Conservation (phyloP, 2,113 vertebrate species). For the Glaucomys volans region DNA sequence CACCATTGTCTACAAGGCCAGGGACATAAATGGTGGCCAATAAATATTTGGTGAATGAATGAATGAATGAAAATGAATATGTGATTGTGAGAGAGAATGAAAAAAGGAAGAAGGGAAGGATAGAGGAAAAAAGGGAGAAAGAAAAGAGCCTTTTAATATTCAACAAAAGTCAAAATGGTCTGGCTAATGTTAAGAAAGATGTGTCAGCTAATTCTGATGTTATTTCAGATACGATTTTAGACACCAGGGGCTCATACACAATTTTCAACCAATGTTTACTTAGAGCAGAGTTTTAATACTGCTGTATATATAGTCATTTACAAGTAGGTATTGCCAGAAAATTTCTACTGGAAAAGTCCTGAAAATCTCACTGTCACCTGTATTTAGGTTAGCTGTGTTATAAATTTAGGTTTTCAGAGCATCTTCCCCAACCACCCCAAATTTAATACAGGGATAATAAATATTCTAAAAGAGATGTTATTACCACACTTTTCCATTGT, state of each 20-base stretch:
- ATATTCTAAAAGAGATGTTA: background rate
- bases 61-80: background rate
- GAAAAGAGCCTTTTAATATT: background rate
- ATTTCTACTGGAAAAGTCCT: background rate
- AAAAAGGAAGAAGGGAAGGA: background rate
- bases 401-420: background rate
- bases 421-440: background rate
- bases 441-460: background rate
- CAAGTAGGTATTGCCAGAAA: background rate
- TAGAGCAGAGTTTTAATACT: background rate
- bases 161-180: background rate
- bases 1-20: background rate
- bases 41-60: background rate
- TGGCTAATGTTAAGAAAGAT: background rate
- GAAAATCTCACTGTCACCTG: background rate
- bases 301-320: background rate
- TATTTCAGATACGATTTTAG: background rate
- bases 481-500: background rate
- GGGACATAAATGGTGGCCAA: background rate
- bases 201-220: background rate
- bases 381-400: background rate
- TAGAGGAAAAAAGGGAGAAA: background rate
- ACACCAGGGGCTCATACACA: background rate
- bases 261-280: background rate
- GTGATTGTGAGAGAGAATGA: background rate